Base-by-base conservation (phyloP, 2,113 vertebrate genomes). In the Pomatostomus ruficeps region DNA sequence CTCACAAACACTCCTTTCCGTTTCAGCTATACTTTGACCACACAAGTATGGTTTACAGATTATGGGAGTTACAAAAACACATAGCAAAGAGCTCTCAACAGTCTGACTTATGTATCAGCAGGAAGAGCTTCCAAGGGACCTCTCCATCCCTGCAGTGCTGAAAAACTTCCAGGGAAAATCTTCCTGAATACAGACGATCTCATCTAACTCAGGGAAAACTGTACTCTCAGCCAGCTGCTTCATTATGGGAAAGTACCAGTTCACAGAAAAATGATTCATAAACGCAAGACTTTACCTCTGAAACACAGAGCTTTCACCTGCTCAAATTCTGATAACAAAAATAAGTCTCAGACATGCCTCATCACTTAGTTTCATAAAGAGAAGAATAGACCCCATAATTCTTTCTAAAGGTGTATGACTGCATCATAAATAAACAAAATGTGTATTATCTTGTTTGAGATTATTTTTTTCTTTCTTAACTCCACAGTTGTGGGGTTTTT, bases 121-220 rank as follows among this genome's bases (percentile, higher is more conserved):
- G 81, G 52, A 95, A 94, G 86, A 78, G 68, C 29, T 93, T 97
- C 66, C 91, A 86, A 87, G 45, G 85, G 92, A 97, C 92, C 89
- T 96, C 96, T 96, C 94, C 95, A 95, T 83, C 52, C 35, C 70
- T 79, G 63, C 62, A 88, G 81, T 86, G 89, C 95, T 97, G 96
- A 97, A 97, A 96, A 93, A 55, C 25, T 81, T 96, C 81, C 95
- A 96, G 93, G 36, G 85, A 82, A 95, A 96, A 91, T 82, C 61
- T 73, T 94, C 72, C 68, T 73, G 46, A 45, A 92, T 77, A 71
- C 51, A 3, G 2, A 78, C 11, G 2, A 76, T 59, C 84, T 79
- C 3, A 1, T 93, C 87, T 74, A 91, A 81, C 20, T 68, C 12
- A 4, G 74, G 21, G 31, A 84, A 92, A 89, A 58, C 18, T 29